Evolutionary conservation across 2,888 invertebrate genomes (phyloP), one percentile per base, ranked within the genome.

Genomic region (Trachelus tabidus): DNA sequence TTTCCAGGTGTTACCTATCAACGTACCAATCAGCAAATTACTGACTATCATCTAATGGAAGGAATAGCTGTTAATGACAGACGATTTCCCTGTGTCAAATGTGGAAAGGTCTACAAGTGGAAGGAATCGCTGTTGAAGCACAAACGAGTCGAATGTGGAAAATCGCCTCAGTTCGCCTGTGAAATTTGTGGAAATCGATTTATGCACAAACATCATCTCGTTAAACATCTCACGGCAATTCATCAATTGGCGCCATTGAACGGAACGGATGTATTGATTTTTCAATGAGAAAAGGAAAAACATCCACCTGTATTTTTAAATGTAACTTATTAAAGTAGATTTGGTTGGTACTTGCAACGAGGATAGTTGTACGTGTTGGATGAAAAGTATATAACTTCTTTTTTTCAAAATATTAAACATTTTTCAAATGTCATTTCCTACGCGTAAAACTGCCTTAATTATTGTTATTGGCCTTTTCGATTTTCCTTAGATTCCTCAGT

Each of bases 141-240:
- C 81, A 82, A 80, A 12, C 86, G 89, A 33, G 83, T 89, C 77
- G 90, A 91, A 77, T 91, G 90, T 78, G 89, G 89, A 11, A 90
- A 89, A 75, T 79, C 81, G 11, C 92, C 92, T 4, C 87, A 87
- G 75, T 92, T 90, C 81, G 81, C 80, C 73, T 92, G 92, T 81
- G 83, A 87, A 9, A 78, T 88, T 56, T 92, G 92, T 81, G 88
- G 86, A 34, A 87, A 91, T 79, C 88, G 88, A 73, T 92, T 93
- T 83, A 93, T 92, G 88, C 92, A 92, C 82, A 93, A 93, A 79
- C 93, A 93, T 84, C 93, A 93, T 85, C 85, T 93, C 6, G 12
- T 81, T 15, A 89, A 87, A 75, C 90, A 89, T 73, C 78, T 87
- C 11, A 76, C 77, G n/a, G 75, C 86, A 4, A 83, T 89, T 33